phyloP scores from a whole-genome alignment of 2,888 invertebrate genomes.

The Leptopilina myrica region DNA sequence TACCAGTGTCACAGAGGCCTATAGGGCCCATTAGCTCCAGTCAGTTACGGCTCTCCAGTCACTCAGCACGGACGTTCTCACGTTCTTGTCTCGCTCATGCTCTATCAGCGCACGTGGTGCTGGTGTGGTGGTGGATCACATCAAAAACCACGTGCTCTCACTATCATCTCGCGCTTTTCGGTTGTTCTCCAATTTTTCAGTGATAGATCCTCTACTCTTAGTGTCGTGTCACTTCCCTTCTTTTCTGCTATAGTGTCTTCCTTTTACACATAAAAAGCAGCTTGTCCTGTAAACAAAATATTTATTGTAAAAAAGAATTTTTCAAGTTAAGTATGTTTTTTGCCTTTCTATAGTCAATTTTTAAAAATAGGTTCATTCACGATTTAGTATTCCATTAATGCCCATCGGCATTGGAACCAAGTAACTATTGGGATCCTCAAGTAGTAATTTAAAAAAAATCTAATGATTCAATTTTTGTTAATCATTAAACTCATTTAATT shows the following conservation, averaged over 20 bases:
- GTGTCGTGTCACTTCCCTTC: neutral
- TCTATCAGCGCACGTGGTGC: neutral
- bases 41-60: neutral
- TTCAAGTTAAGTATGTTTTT: too few relatives aligned
- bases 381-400: too few relatives aligned
- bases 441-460: too few relatives aligned
- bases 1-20: conserved; percentile 44
- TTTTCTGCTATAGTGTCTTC: neutral
- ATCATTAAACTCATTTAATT: too few relatives aligned
- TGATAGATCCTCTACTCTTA: neutral
- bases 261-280: too few relatives aligned
- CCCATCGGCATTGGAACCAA: too few relatives aligned
- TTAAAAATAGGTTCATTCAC: too few relatives aligned
- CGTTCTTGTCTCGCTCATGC: neutral
- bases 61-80: neutral
- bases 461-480: too few relatives aligned
- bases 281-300: too few relatives aligned
- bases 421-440: too few relatives aligned
- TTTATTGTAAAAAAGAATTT: too few relatives aligned
- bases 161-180: neutral
- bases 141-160: conserved; percentile 3
- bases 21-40: conserved; percentile 13
- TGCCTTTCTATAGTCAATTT: too few relatives aligned
- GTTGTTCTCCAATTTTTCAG: neutral
- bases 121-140: neutral